Evolutionary conservation across 2,113 vertebrate species (phyloP), one percentile per base, ranked within the genome.

Genomic region (Passer montanus): DNA sequence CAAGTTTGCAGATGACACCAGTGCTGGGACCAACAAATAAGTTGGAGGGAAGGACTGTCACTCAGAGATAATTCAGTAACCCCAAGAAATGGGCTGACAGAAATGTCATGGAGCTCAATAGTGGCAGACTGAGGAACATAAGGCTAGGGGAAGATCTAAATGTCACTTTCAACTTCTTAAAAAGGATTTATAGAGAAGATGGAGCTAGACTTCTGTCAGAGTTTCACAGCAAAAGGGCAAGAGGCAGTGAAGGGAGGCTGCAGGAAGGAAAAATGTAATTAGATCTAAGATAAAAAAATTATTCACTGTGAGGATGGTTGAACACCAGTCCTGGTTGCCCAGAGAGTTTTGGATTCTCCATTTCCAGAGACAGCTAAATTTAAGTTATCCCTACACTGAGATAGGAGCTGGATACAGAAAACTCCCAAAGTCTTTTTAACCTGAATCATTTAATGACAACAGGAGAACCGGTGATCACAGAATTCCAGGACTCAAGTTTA

Each of bases 101-200:
- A 94, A 96, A 93, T 93, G 47, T 77, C 78, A 69, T 73, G 82
- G 69, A 90, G 52, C 78, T 91, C 90, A 78, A 0, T 13, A 78
- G 88, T 55, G 62, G 93, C 67, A 96, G 79, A 73, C 66, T 87
- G 91, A 73, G 93, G 83, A 96, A 90, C 83, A 73, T 83, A 93
- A 93, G 75, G 83, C 79, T 63, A 47, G 41, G 13, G 62, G 58
- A 83, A 83, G 33, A 88, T 60, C 89, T 95, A 95, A 94, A 95
- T 90, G 89, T 93, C 86, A 86, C 72, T 88, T 96, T 94, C 58
- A 76, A 83, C 86, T 93, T 79, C 88, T 90, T 96, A 69, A 73
- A 90, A 79, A 68, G 63, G 76, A 93, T 93, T 95, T 95, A 76
- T 79, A 76, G 58, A 79, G 58, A 88, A 92, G 49, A 83, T 52